Base-by-base conservation (phyloP, 2,113 vertebrate genomes). In the Scolopax mira region DNA sequence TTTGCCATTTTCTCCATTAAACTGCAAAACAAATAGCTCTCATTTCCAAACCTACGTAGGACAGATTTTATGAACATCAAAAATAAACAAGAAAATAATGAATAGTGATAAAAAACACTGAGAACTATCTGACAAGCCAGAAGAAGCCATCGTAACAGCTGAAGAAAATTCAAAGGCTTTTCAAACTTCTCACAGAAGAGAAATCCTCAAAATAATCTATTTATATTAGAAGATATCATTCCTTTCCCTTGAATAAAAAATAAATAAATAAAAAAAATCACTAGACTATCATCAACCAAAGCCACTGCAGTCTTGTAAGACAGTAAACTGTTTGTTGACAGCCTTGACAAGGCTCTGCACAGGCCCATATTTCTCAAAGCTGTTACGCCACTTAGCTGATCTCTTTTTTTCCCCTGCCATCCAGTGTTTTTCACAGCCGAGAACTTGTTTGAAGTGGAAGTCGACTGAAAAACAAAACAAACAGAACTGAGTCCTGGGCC, bases 1-100 rank as follows among this genome's bases (percentile, higher is more conserved):
- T 96, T 96, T 98, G 98, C 96, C 95, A 91, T 96, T 97, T 97
- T 98, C 97, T 98, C 99, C 98, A 98, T 99, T 99, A 99, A 98
- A 98, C 89, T 86, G 93, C 93, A 97, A 97, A 97, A 97, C 95
- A 97, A 98, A 97, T 93, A 96, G 94, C 88, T 97, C 94, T 95
- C 96, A 96, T 97, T 98, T 97, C 96, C 91, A 95, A 97, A 97
- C 79, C 94, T 94, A 95, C 55, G 9, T 72, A 94, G 77, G 87
- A 91, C 83, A 91, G 85, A 96, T 96, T 97, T 96, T 95, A 95
- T 61, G 91, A 96, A 94, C 88, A 94, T 93, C 57, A 79, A 96
- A 96, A 86, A 96, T 79, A 95, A 97, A 96, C 90, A 96, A 61
- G 78, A 85, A 96, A 97, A 94, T 95, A 91, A 97, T 96, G 86